Conservation (phyloP, 1,140 invertebrate species). For the Scaptomyza graminum region DNA sequence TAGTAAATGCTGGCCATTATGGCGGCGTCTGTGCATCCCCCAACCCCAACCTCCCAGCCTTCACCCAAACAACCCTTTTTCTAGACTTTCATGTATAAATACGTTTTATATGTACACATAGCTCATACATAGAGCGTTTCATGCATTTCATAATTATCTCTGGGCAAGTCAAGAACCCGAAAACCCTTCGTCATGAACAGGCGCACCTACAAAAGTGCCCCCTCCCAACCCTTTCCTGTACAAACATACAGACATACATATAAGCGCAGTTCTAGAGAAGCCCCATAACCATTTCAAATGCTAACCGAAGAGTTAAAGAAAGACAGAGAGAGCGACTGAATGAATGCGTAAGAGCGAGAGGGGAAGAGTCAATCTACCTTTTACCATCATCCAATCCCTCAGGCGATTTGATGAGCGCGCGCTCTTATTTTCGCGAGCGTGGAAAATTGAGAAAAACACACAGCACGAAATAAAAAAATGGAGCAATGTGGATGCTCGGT, state of each 20-base stretch:
- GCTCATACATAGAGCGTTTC: slow-evolving; percentile 72
- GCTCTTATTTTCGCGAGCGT: slow-evolving; percentile 81
- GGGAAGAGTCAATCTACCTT: slow-evolving; percentile 18
- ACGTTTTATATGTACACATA: slow-evolving; percentile 65
- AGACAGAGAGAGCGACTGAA: background rate
- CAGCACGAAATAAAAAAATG: slow-evolving; percentile 53
- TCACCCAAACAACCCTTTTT: background rate
- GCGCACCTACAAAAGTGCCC: slow-evolving; percentile 60
- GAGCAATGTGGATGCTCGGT: slow-evolving; percentile 35
- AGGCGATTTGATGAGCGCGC: slow-evolving; percentile 32
- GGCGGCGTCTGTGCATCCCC: slow-evolving; percentile 45
- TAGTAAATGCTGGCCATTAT: slow-evolving; percentile 79
- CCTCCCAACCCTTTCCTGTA: slow-evolving; percentile 7
- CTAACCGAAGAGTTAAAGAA: slow-evolving; percentile 46
- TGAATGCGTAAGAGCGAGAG: slow-evolving; percentile 1
- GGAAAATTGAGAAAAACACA: slow-evolving; percentile 65
- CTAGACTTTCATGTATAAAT: slow-evolving; percentile 25
- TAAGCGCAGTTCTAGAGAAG: slow-evolving; percentile 23
- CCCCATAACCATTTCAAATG: slow-evolving; percentile 47
- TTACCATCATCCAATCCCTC: slow-evolving; percentile 17
- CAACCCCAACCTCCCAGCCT: background rate
- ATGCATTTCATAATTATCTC: slow-evolving; percentile 80
- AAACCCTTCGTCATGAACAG: slow-evolving; percentile 70
- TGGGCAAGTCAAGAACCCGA: slow-evolving; percentile 71
- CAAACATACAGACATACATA: slow-evolving; percentile 17